Conservation (phyloP, 2,797 vertebrate genomes). For the Anguilla anguilla region DNA sequence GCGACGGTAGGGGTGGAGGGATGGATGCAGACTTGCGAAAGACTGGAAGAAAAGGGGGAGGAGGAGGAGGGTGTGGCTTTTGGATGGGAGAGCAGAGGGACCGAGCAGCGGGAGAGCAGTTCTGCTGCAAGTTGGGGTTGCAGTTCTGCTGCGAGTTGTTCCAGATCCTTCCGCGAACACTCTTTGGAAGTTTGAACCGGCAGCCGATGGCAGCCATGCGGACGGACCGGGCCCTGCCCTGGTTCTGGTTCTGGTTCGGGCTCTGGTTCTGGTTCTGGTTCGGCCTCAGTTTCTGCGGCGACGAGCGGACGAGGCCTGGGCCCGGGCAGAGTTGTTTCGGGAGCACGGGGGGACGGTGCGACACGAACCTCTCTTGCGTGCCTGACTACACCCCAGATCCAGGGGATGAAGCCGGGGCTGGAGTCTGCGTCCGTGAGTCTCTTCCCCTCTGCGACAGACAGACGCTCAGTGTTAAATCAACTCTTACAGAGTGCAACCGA, state of each 20-base stretch:
- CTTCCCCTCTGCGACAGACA: not conserved
- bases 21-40: not conserved
- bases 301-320: not conserved
- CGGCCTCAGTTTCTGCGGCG: not conserved
- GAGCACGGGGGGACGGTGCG: not conserved
- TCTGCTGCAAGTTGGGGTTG: too few species aligned
- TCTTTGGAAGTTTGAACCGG: not conserved
- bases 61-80: constrained; percentile 18
- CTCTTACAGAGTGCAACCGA: too few species aligned
- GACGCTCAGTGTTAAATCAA: not conserved
- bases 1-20: not conserved
- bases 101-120: not conserved
- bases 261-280: not conserved
- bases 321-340: constrained; percentile 4
- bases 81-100: not conserved
- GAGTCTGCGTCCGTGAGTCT: constrained; percentile 27
- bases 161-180: not conserved
- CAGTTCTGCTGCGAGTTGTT: not conserved
- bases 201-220: not conserved
- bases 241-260: constrained; percentile 12
- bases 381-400: not conserved
- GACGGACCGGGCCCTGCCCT: not conserved
- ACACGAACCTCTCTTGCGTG: constrained; percentile 24
- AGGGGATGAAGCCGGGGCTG: not conserved
- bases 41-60: constrained; percentile 4